Base-by-base conservation (phyloP, 2,797 vertebrate species). In the Oreochromis mossambicus region DNA sequence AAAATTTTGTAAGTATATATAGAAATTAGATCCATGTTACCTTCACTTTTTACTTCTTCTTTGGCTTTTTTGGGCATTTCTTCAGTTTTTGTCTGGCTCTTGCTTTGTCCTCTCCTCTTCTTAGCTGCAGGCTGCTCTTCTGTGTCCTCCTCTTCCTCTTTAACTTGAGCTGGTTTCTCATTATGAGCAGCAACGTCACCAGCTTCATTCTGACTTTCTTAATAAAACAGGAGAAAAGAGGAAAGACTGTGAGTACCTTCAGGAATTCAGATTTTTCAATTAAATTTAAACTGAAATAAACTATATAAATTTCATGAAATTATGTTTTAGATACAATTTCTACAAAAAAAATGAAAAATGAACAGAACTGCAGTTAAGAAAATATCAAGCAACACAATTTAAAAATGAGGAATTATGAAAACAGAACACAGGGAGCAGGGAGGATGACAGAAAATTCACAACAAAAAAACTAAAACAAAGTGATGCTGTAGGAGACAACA, bases 61-160 rank as follows among this genome's bases (percentile, higher is more conserved):
- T 88, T 83, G 2, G 87, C 92, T 43, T 93, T 90, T 81, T 88
- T 82, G 1, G 87, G 56, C 14, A 15, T 83, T n/a, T 85, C 54
- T 77, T 93, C 86, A 10, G 36, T 77, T 77, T 91, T 93, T 24
- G 24, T 88, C 61, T 92, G 86, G 52, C 83, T 93, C 84, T 82
- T 95, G 58, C 88, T 89, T 63, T 92, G 63, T 34, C 86, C 92
- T 85, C 93, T 93, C 61, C 78, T 94, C 80, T 85, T 96, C 86
- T 97, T 97, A 4, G 87, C 78, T 24, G 85, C 82, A 9, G 95
- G 95, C 34, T 91, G 83, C 48, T 88, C 84, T 10, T 90, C 84
- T 1, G 66, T 29, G 76, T 92, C 87, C 76, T 93, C 92, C 36
- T 81, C 89, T 88, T 96, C 95, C 76, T 94, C 85, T 92, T 96